Evolutionary conservation across 2,888 invertebrate species (phyloP), one percentile per base, ranked within the genome.

Genomic region (Athripsodes cinereus): DNA sequence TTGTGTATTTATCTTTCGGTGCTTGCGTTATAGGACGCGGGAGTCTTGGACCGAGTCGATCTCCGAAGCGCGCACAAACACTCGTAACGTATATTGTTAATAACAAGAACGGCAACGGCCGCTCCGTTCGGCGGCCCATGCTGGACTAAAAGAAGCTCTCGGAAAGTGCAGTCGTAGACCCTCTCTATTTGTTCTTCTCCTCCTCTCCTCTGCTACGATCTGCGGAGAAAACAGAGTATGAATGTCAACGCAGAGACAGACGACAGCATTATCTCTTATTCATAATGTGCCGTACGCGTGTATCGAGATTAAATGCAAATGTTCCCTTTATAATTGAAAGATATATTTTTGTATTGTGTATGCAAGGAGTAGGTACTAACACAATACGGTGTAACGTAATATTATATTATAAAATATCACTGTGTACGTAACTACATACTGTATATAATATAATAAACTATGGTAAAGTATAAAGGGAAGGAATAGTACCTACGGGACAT

Each of bases 71-170:
- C 58, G 65, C 70, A 64, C 72, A 68, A 66, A 67, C 70, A 63
- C 68, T 71, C 69, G 71, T 8, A 6, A 31, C 31, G 8, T 8
- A 31, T 11, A 31, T 69, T 68, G 70, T 71, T 21, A 52, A 59
- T 22, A 53, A 69, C 65, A 67, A 69, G 66, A 66, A 69, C 70
- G 74, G 73, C 73, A 74, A 75, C 71, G 69, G 74, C 72, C 72
- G 73, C 75, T 66, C 69, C 69, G 68, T 74, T 71, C 51, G 71
- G 71, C 62, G 71, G 71, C 62, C 71, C 65, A 60, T 60, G 58
- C 62, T 62, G 62, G 57, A 62, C 59, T 60, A 60, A 18, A 35
- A 21, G 31, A 40, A 57, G 88, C 47, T 52, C n/a, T 51, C 31
- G 21, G 26, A n/a, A 47, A 26, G 44, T 47, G 16, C 20, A 16